Conservation (phyloP, 2,113 vertebrate genomes). For the Chaenogobius annularis region DNA sequence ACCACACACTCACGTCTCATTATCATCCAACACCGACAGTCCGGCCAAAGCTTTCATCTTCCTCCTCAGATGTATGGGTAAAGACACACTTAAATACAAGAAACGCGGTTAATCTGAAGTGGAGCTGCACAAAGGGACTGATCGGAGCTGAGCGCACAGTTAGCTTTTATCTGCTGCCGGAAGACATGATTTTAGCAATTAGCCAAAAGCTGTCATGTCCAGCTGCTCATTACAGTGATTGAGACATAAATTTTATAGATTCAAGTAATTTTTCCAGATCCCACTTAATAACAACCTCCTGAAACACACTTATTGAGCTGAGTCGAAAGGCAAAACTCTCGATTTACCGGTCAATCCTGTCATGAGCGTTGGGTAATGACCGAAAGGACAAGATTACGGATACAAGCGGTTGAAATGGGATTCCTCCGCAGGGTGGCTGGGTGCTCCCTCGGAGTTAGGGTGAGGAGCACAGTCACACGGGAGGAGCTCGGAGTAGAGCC, state of each 20-base stretch:
- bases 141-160: not conserved
- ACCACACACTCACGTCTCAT: slow-evolving; percentile 52
- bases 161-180: not conserved
- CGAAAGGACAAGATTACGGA: no score
- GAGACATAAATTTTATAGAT: not conserved
- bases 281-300: no score
- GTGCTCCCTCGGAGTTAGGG: no score
- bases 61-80: slow-evolving; percentile 18
- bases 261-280: not conserved
- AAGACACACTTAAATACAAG: slow-evolving; percentile 11
- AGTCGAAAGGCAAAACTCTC: no score
- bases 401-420: no score
- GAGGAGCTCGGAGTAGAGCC: no score
- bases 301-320: no score
- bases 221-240: not conserved
- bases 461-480: no score
- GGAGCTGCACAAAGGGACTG: slow-evolving; percentile 3
- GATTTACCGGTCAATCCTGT: no score
- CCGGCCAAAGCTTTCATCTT: not conserved
- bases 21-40: slow-evolving; percentile 27
- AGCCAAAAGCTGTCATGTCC: not conserved
- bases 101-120: slow-evolving; percentile 8
- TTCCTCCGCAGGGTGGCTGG: no score
- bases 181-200: slow-evolving; percentile 1
- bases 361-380: no score